Evolutionary conservation across 2,113 vertebrate genomes (phyloP).

Genomic region (Dolichotis patagonum): DNA sequence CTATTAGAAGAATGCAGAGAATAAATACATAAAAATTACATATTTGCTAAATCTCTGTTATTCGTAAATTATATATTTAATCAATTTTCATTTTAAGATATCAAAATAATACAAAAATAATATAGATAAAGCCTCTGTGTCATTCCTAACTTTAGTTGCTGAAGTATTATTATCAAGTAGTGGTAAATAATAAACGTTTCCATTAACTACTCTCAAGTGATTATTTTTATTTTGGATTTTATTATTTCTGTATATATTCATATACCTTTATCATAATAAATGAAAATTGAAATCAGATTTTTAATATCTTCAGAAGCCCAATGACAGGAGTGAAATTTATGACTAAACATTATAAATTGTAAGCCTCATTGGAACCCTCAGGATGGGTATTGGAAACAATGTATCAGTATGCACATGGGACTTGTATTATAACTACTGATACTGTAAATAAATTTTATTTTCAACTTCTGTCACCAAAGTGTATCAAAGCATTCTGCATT

Average conservation of each 20-base stretch:
- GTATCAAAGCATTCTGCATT: background rate
- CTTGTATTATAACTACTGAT: background rate
- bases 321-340: background rate
- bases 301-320: background rate
- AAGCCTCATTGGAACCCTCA: background rate
- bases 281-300: background rate
- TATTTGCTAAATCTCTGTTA: background rate
- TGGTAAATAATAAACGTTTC: background rate
- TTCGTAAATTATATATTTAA: background rate
- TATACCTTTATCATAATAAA: background rate
- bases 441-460: background rate
- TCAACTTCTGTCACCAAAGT: background rate
- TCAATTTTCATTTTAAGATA: background rate
- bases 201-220: background rate
- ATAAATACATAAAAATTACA: background rate
- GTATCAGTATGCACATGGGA: background rate
- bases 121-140: background rate
- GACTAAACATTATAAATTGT: background rate
- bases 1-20: background rate
- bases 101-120: background rate
- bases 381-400: background rate
- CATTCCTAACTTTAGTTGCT: background rate
- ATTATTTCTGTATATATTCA: background rate
- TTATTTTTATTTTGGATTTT: background rate
- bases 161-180: background rate